Percentiles rank a stretch among this genome's conserved stretches.
phyloP scores from a whole-genome alignment of 2,113 vertebrate genomes.

The Caranx melampygus region DNA sequence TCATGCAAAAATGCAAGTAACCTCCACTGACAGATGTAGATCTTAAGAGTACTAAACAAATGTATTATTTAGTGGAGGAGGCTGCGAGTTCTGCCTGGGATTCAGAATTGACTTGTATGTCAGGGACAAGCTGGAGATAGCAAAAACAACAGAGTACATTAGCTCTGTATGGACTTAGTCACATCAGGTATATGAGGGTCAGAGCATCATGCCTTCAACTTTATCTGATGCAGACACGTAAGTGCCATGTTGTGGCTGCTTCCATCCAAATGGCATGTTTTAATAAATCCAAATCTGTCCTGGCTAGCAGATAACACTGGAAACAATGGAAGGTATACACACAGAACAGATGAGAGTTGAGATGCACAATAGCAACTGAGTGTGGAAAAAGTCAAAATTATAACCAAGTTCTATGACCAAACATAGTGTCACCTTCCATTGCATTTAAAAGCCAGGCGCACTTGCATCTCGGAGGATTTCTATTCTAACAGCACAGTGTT shows the following conservation, averaged over 20 bases:
- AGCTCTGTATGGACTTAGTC: slow-evolving; percentile 10
- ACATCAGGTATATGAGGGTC: not conserved
- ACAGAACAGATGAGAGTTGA: no score
- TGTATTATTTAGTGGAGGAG: slow-evolving; percentile 53
- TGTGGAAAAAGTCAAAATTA: not conserved
- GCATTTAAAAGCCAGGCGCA: no score
- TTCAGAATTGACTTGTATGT: slow-evolving; percentile 55
- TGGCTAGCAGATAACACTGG: not conserved
- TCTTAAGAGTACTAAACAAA: slow-evolving; percentile 44
- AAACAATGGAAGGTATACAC: not conserved
- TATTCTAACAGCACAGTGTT: no score
- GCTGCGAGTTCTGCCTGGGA: slow-evolving; percentile 27
- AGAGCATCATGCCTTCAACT: not conserved
- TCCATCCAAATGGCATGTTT: not conserved
- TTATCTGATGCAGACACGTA: not conserved
- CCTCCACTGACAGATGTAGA: slow-evolving; percentile 13
- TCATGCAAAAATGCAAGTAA: slow-evolving; percentile 29
- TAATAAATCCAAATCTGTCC: not conserved
- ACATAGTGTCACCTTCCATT: no score
- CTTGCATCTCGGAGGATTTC: no score
- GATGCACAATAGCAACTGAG: no score
- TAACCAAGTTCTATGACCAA: no score
- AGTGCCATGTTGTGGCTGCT: not conserved
- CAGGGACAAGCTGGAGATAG: slow-evolving; percentile 29
- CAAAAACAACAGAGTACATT: slow-evolving; percentile 16